Evolutionary conservation across 2,888 invertebrate genomes (phyloP).

Genomic region (Rugalucina vietnamica): DNA sequence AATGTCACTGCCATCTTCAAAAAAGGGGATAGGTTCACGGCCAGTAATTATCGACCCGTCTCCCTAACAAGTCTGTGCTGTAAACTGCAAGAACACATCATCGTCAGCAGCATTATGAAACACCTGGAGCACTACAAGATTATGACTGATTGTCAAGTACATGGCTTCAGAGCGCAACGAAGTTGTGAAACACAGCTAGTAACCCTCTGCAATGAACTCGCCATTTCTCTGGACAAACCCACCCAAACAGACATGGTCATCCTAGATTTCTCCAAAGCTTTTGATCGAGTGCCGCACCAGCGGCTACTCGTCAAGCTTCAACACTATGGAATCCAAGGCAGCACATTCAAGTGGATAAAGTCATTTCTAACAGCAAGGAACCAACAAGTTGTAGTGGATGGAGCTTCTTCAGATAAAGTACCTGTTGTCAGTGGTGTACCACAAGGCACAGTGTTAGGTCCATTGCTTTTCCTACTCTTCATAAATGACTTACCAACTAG

Average conservation of each 20-base stretch:
- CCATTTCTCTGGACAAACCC: background rate
- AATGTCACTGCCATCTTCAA: background rate
- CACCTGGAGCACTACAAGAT: background rate
- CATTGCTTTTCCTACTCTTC: slow-evolving; percentile 1
- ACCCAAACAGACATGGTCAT: background rate
- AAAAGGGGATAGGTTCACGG: background rate
- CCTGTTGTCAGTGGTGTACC: slow-evolving; percentile 15
- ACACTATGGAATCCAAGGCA: background rate
- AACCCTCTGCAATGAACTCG: background rate
- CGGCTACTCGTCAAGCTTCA: background rate
- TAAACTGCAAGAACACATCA: background rate
- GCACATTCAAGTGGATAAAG: background rate
- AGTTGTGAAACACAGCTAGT: slow-evolving; percentile 9
- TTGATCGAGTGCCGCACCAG: background rate
- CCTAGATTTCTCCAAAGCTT: slow-evolving; percentile 3
- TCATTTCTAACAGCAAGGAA: background rate
- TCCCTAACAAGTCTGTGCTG: background rate
- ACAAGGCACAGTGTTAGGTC: background rate
- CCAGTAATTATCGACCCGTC: background rate
- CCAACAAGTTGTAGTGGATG: background rate
- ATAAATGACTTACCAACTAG: slow-evolving; percentile 11
- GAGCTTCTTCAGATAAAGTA: background rate
- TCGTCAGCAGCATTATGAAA: background rate
- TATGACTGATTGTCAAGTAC: background rate
- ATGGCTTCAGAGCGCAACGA: background rate